Evolutionary conservation across 2,113 vertebrate species (phyloP).

Genomic region (Brachyhypopomus occidentalis): DNA sequence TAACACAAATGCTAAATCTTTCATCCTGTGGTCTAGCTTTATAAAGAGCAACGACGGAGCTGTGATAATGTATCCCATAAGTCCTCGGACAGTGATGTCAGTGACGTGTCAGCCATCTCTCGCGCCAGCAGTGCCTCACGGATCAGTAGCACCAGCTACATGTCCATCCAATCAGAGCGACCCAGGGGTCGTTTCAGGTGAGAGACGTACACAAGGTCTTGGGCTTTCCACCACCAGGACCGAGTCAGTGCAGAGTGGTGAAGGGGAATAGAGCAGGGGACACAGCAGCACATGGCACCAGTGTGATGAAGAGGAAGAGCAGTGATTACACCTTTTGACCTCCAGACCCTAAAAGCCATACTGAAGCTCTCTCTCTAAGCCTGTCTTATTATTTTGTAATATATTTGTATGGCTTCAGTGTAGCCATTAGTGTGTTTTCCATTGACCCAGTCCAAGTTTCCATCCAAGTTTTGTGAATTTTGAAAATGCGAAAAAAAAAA

Average conservation of each 20-base stretch:
- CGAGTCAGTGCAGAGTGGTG: conserved; percentile 10
- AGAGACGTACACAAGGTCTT: conserved; percentile 49
- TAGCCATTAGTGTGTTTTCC: too few relatives aligned
- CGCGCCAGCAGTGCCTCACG: conserved; percentile 99
- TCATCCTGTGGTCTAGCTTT: conserved; percentile 67
- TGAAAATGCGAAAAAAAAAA: too few relatives aligned
- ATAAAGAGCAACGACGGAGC: conserved; percentile 93
- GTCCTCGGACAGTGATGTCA: conserved; percentile 99
- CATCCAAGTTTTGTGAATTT: too few relatives aligned
- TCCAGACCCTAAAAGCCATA: background rate
- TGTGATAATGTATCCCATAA: conserved; percentile 96
- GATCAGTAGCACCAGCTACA: conserved; percentile 99
- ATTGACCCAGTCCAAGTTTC: too few relatives aligned
- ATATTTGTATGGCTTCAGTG: too few relatives aligned
- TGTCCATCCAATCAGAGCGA: conserved; percentile 98
- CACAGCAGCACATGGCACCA: conserved; percentile 36
- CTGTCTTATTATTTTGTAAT: too few relatives aligned
- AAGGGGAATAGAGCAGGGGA: conserved; percentile 42
- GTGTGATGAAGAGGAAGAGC: conserved; percentile 50
- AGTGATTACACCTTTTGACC: conserved; percentile 21
- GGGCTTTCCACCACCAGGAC: background rate
- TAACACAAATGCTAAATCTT: conserved; percentile 10
- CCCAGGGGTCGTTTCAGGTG: conserved; percentile 92
- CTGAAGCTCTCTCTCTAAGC: background rate
- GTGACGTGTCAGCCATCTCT: conserved; percentile 98